Evolutionary conservation across 2,797 vertebrate species (phyloP), one percentile per base, ranked within the genome.

Genomic region (Oreochromis grahami): DNA sequence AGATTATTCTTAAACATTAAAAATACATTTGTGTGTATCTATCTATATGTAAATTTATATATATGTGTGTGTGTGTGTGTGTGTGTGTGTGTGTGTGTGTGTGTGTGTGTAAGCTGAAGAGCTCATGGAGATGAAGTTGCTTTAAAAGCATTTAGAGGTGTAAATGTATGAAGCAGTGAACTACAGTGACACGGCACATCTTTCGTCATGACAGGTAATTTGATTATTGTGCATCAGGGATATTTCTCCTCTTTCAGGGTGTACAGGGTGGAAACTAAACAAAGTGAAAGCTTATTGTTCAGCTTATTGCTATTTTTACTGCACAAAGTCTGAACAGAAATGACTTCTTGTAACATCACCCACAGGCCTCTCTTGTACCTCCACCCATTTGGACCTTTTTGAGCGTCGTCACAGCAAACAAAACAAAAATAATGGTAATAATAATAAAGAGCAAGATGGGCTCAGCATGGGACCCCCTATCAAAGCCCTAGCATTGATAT

Each of bases 371-470:
- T 17, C 51, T 68, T 72, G 63, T 63, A 29, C 79, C 84, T 55
- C 77, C 79, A 52, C 80, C 80, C 79, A 58, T 87, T 74, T 83
- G 7, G 89, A 84, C 68, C 78, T 43, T 84, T 82, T 84, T 65
- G 85, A 76, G 50, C 80, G 85, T 89, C 85, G 91, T 86, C 84
- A 51, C 10, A 87, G 9, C 29, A 79, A 63, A 21, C 12, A 9
- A 58, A 48, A 56, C 14, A 38, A 76, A 38, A 48, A 38, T 63
- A n/a, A 36, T 38, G 17, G 32, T n/a, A 63, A 63, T 63, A 38
- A 63, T 38, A 63, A 63, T 63, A 60, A 45, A 78, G 3, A 65
- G 48, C 58, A 51, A 80, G 36, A 58, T 19, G 24, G 26, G 26
- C 41, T 72, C 7, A 53, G 8, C 32, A 24, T 77, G 68, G 14